phyloP scores from a whole-genome alignment of 2,888 invertebrate genomes.

The Abrostola tripartita region DNA sequence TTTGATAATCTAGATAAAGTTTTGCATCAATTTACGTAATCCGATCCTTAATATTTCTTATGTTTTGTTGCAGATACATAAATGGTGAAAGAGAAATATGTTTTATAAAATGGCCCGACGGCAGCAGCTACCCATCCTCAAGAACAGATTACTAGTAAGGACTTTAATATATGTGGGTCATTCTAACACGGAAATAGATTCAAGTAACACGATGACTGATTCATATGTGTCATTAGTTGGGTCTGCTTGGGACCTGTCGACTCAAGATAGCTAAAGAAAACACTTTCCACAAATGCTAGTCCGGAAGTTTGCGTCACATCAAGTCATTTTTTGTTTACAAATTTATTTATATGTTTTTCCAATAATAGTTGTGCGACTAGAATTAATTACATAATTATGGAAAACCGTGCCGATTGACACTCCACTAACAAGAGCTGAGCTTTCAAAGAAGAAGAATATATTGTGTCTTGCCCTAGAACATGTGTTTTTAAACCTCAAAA shows the following conservation, averaged over 20 bases:
- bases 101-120: conserved; percentile 90
- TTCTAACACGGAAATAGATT: conserved; percentile 1
- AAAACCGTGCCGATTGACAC: too few relatives aligned
- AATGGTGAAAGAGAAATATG: conserved; percentile 88
- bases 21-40: neutral
- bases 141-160: conserved; percentile 90
- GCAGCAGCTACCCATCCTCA: conserved; percentile 87
- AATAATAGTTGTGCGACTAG: neutral
- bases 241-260: neutral
- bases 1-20: neutral
- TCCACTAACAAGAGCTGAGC: too few relatives aligned
- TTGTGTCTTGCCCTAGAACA: too few relatives aligned
- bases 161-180: conserved; percentile 1
- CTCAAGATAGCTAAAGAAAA: neutral
- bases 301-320: neutral
- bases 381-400: too few relatives aligned
- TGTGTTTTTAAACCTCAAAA: too few relatives aligned
- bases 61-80: conserved; percentile 74
- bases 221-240: conserved; percentile 1
- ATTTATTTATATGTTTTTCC: too few relatives aligned
- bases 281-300: neutral
- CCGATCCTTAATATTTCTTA: neutral
- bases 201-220: neutral
- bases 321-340: neutral
- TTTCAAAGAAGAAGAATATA: too few relatives aligned